These are phyloP conservation scores for Sweltsa coloradensis DNA, from an alignment of 1,140 invertebrate species.

Conservation along the genomic window DNA sequence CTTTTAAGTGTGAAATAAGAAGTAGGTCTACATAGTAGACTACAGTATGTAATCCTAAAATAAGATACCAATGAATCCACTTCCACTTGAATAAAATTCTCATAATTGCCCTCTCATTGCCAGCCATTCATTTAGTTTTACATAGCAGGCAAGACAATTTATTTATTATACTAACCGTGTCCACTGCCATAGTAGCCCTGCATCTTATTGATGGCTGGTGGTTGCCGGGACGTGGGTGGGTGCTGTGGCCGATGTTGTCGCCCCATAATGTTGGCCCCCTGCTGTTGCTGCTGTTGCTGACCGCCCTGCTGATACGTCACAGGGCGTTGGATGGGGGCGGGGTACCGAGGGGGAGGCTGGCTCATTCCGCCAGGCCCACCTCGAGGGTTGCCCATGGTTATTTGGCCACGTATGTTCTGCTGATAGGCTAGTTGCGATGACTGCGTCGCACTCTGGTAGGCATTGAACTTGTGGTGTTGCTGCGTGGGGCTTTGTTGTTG, in stretches of 20 bases:
- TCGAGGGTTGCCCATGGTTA: constrained; percentile 4
- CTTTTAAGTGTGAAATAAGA: not conserved
- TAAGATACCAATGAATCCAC: not conserved
- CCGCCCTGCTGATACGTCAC: constrained; percentile 14
- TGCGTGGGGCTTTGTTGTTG: constrained; percentile 25
- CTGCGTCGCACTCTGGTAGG: constrained; percentile 35
- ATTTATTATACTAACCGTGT: constrained; percentile 8
- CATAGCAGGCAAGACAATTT: not conserved
- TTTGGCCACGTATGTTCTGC: constrained; percentile 33
- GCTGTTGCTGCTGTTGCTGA: not conserved
- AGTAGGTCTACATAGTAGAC: not conserved
- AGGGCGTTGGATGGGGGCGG: constrained; percentile 35
- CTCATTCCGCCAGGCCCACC: constrained; percentile 29
- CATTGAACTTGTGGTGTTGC: constrained; percentile 22
- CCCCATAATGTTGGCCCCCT: not conserved
- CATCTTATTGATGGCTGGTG: constrained; percentile 1
- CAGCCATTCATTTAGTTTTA: no score
- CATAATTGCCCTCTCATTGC: no score
- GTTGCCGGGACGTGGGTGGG: constrained; percentile 3
- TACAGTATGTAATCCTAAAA: not conserved
- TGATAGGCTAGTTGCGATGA: constrained; percentile 34
- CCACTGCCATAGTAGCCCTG: not conserved
- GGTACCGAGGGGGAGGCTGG: constrained; percentile 33
- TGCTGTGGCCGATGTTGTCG: constrained; percentile 5
- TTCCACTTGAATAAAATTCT: not conserved